phyloP scores from a whole-genome alignment of 2,797 vertebrate species.

The Myiotriccus ornatus region DNA sequence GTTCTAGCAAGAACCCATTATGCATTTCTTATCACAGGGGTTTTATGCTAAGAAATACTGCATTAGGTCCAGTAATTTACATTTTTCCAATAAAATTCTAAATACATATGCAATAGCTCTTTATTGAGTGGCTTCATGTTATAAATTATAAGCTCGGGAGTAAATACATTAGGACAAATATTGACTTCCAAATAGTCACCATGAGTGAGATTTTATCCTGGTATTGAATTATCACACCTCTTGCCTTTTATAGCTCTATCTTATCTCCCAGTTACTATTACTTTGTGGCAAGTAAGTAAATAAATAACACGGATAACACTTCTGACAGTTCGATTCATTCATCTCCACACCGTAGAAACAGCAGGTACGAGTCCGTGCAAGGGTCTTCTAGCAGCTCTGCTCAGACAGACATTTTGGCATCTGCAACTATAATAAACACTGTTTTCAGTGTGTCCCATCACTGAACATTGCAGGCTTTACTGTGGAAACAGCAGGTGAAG shows the following conservation, averaged over 20 bases:
- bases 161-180: slow-evolving; percentile 24
- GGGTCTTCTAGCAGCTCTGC: neutral
- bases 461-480: neutral
- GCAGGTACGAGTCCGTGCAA: neutral
- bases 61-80: slow-evolving; percentile 20
- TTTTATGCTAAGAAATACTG: slow-evolving; percentile 24
- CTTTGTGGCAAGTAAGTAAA: neutral
- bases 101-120: slow-evolving; percentile 29
- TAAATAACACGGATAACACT: neutral
- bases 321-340: slow-evolving; percentile 1
- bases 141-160: slow-evolving; percentile 11
- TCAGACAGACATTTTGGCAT: neutral
- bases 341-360: neutral
- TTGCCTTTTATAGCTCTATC: neutral
- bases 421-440: neutral
- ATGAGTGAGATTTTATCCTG: slow-evolving; percentile 14
- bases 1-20: neutral
- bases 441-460: neutral
- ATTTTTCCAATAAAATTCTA: slow-evolving; percentile 47
- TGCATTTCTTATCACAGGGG: slow-evolving; percentile 34
- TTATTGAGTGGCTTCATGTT: neutral
- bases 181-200: slow-evolving; percentile 3
- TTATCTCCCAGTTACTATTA: neutral
- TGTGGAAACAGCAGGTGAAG: neutral
- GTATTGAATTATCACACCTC: neutral